Evolutionary conservation across 23 tunicate species (phyloP).

Genomic region (Trididemnum miniatum): DNA sequence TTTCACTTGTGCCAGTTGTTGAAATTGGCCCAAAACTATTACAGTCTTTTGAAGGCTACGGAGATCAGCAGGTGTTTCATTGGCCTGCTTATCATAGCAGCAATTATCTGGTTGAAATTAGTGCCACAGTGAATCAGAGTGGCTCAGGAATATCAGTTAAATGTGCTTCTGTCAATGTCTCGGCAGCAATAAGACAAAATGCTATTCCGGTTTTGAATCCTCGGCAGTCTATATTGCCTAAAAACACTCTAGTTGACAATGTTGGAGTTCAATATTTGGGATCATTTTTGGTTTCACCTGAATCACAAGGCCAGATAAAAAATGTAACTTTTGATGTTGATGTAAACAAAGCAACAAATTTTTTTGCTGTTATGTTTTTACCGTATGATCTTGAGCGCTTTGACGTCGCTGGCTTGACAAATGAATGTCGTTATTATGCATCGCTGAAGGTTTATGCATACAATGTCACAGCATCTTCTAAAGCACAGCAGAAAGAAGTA

Average conservation of each 20-base stretch:
- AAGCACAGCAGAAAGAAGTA: background rate
- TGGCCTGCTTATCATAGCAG: slow-evolving; percentile 18
- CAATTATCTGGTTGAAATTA: slow-evolving; percentile 39
- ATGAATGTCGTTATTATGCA: slow-evolving; percentile 66
- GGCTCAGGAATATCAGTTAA: slow-evolving; percentile 45
- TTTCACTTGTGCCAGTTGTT: too few relatives aligned
- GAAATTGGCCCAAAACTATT: slow-evolving; percentile 54
- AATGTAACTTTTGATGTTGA: slow-evolving; percentile 13
- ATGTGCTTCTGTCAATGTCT: slow-evolving; percentile 49
- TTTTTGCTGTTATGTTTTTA: slow-evolving; percentile 62
- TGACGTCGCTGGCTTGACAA: slow-evolving; percentile 59
- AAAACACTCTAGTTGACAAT: slow-evolving; percentile 15
- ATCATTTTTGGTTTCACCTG: slow-evolving; percentile 23
- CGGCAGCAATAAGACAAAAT: slow-evolving; percentile 49
- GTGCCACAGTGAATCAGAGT: slow-evolving; percentile 42
- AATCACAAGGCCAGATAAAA: background rate
- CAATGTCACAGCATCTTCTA: background rate
- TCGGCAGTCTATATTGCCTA: slow-evolving; percentile 31
- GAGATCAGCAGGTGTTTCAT: slow-evolving; percentile 51
- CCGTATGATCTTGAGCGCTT: slow-evolving; percentile 25
- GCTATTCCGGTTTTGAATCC: slow-evolving; percentile 81
- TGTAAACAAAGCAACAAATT: slow-evolving; percentile 15
- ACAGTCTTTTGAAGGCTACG: slow-evolving; percentile 11
- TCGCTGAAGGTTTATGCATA: slow-evolving; percentile 26
- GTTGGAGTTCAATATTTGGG: slow-evolving; percentile 20